Evolutionary conservation across 1,140 invertebrate genomes (phyloP), one percentile per base, ranked within the genome.

Genomic region (Drosophila rufa): DNA sequence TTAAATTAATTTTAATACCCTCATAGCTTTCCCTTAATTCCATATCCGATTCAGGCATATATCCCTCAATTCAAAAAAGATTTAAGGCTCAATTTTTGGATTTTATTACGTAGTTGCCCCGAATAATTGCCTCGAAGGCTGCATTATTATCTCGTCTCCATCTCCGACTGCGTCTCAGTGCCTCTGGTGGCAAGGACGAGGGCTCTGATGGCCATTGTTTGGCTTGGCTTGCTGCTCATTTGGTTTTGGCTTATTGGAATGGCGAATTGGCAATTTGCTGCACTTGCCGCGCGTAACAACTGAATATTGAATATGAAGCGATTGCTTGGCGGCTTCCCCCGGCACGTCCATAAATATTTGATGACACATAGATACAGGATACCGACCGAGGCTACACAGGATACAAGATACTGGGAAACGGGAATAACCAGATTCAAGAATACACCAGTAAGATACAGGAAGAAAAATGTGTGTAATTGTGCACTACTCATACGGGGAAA

Each of bases 231-330:
- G 67, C 75, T 78, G 75, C 75, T 78, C 75, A 78, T 78, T 77
- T 77, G 75, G 74, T 55, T 77, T 78, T 27, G 75, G 75, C 75
- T 78, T 78, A 78, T 78, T 78, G 75, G 75, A 77, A 78, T 78
- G 75, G 75, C 57, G 75, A 78, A 78, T 78, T 78, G 75, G 75
- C 75, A 77, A 78, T 78, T 78, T 77, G 64, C 75, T 78, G 75
- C 75, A 78, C 75, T 78, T 78, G 75, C 75, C 75, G 74, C 74
- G 74, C 75, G 75, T 78, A 78, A 78, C 75, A 77, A 78, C 75
- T 78, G 75, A 78, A 78, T 78, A 78, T 78, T 78, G 75, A 78
- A 78, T 78, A 78, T 78, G 75, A 78, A 78, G 75, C 75, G 74
- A 78, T 78, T 78, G 75, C 75, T 78, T 78, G 75, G 74, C 61